Evolutionary conservation across 2,888 invertebrate species (phyloP), one percentile per base, ranked within the genome.

Genomic region (Dugesia japonica): DNA sequence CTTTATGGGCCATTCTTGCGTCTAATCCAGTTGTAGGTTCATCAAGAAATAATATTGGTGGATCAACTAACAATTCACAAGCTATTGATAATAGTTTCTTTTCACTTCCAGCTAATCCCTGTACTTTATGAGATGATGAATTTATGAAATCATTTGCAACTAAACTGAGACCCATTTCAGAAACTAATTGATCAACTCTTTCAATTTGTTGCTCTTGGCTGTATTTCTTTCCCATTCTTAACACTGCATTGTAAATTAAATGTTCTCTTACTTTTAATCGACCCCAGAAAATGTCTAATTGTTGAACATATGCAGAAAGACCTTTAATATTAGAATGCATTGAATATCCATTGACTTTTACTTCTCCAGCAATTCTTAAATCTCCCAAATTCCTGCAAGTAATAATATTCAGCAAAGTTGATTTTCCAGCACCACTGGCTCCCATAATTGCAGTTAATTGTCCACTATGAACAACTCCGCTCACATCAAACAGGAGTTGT

Each of bases 31-130:
- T 72, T 17, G 76, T 76, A 4, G 72, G 71, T 72, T 76, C 76
- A 23, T 76, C 76, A 20, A 71, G 31, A 31, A 76, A 76, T 27
- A 76, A 7, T 7, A 76, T 23, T 28, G 76, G 56, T 17, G 26
- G 76, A 72, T 76, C 72, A 23, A 28, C 33, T 9, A 76, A 26
- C 4, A 76, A 26, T 28, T 76, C 76, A 27, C 28, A 28, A 23
- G 95, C 97, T 83, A 98, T 94, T 0, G 94, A 91, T 15, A 97
- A 86, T 77, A 95, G 87, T 84, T 94, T 94, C 88, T 90, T 90
- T 86, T 97, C 97, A 0, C 76, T 72, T 0, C 94, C 94, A 0
- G 91, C 89, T 71, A 90, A 88, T 0, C 97, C 95, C 78, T 97
- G 95, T 13, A 56, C 56, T 56, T 56, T 56, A 56, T 56, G 56